Base-by-base conservation (phyloP, 2,888 invertebrate genomes). In the Criorhina ranunculi region DNA sequence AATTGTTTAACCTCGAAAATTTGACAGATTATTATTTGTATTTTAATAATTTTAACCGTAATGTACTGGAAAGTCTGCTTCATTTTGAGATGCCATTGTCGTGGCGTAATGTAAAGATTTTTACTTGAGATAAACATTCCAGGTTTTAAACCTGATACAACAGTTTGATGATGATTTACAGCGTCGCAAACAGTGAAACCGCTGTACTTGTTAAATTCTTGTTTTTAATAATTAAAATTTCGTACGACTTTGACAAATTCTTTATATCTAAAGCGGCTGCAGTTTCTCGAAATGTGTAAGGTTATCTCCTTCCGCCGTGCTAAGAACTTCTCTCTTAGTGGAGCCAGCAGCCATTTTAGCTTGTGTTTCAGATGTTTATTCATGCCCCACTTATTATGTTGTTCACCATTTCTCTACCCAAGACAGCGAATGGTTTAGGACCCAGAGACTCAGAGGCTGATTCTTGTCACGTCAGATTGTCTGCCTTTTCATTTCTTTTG, bases 101-200 rank as follows among this genome's bases (percentile, higher is more conserved):
- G 11, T 46, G 46, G 46, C 46, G 46, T 46, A 46, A 46, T 19
- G 42, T 7, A 15, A 42, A 7, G 1, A 12, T 19, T 19, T 11
- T 46, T 9, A 19, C 19, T 19, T 2, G 1, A 44, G 17, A 12
- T 2, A 6, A 42, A 5, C 0, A 42, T 42, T 42, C 42, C 17
- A 17, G 17, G 2, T 44, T 19, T 9, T 44, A 46, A 46, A 46
- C 46, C 46, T 9, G 46, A 9, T 46, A 46, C 46, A 46, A 46
- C n/a, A 4, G 12, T 40, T 40, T 12, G 12, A 46, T 9, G 19
- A 46, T 46, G 46, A 46, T 46, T 46, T 19, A 46, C 0, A 46
- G 4, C 11, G 3, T 19, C 11, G 1, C 19, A 1, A 3, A 9
- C 7, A 46, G 17, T 17, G 7, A 46, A 46, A 9, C 46, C 46